These are phyloP conservation scores for Axis porcinus DNA, from an alignment of 2,113 vertebrate genomes.

Conservation along the genomic window DNA sequence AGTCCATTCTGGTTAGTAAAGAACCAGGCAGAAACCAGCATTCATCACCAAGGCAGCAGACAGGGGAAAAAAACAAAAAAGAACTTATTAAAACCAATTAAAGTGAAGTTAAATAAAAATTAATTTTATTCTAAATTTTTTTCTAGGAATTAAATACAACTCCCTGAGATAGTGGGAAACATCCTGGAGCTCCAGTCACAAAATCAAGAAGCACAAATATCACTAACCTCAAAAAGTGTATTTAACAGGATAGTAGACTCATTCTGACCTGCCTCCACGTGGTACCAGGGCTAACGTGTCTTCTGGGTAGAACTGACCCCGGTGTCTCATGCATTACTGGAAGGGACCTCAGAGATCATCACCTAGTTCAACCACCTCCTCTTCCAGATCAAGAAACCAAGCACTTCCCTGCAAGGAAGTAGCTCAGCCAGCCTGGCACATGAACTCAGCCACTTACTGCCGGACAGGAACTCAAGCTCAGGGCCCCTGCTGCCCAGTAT, in stretches of 20 bases:
- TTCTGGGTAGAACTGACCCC: background rate
- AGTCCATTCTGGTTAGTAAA: conserved; percentile 20
- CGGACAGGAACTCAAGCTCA: background rate
- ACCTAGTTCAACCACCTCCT: background rate
- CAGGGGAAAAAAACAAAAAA: background rate
- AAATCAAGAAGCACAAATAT: background rate
- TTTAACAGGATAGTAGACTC: background rate
- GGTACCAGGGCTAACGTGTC: background rate
- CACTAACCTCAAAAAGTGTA: background rate
- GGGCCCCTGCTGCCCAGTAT: background rate
- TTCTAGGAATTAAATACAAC: conserved; percentile 33
- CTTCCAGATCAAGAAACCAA: background rate
- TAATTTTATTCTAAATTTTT: background rate
- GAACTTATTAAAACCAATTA: background rate
- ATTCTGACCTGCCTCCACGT: background rate
- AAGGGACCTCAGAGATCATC: background rate
- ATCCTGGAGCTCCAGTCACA: background rate
- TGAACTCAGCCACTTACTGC: background rate
- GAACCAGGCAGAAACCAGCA: background rate
- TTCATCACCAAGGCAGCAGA: background rate
- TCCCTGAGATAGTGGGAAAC: background rate
- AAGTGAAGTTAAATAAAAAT: conserved; percentile 14
- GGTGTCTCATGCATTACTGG: background rate
- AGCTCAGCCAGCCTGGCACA: background rate
- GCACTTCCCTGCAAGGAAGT: background rate